phyloP scores from a whole-genome alignment of 2,888 invertebrate genomes.

The Parasteatoda lunata region DNA sequence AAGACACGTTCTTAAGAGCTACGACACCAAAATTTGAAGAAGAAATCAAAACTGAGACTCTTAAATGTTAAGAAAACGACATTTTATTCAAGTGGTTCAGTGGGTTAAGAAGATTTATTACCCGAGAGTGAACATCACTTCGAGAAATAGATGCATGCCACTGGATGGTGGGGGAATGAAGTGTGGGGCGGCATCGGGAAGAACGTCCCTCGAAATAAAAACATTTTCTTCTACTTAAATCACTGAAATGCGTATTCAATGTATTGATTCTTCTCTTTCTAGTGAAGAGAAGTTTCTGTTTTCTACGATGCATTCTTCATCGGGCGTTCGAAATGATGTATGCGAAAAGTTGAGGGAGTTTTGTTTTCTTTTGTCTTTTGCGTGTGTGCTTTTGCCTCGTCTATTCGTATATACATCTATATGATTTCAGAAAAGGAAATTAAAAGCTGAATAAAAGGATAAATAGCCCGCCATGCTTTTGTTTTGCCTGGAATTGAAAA shows the following conservation, averaged over 20 bases:
- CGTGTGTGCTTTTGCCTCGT: constrained; percentile 5
- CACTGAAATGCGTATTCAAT: constrained; percentile 50
- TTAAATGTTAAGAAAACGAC: constrained; percentile 44
- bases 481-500: constrained; percentile 14
- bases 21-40: constrained; percentile 32
- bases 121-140: constrained; percentile 49
- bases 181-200: constrained; percentile 6
- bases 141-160: constrained; percentile 66
- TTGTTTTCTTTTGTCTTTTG: constrained; percentile 5
- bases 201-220: constrained; percentile 52
- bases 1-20: not conserved
- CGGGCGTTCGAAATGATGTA: constrained; percentile 49
- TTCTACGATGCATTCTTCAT: constrained; percentile 35
- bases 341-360: constrained; percentile 45
- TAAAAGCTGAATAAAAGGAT: constrained; percentile 53
- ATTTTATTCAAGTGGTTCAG: constrained; percentile 64
- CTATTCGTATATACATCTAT: constrained; percentile 27
- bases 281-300: constrained; percentile 16
- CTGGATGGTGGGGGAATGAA: constrained; percentile 1
- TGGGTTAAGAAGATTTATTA: constrained; percentile 68
- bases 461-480: constrained; percentile 8
- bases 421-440: constrained; percentile 55
- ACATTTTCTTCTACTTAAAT: constrained; percentile 66
- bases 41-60: constrained; percentile 52
- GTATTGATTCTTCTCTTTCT: constrained; percentile 47